Base-by-base conservation (phyloP, 2,797 vertebrate species). In the Sebastes iracundus region DNA sequence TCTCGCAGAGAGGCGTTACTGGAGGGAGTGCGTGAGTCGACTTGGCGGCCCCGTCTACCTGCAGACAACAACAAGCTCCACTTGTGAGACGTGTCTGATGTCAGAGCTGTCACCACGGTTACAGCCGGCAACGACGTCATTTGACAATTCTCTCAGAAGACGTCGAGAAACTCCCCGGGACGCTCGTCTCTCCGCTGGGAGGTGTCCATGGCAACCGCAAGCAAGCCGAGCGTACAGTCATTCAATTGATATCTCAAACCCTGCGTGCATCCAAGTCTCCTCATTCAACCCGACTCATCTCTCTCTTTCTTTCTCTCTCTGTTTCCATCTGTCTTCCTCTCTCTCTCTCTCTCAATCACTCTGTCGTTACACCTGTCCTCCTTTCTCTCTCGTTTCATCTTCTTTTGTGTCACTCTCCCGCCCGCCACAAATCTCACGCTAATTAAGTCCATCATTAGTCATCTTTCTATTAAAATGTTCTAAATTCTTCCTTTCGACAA, bases 201-300 rank as follows among this genome's bases (percentile, higher is more conserved):
- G 63, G 93, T 97, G 85, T 93, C 96, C 96, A 95, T 97, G 95
- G 95, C 95, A 96, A 97, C 96, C 83, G 0, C 89, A 88, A 90
- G 1, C 90, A 93, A 93, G 86, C 86, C 84, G 83, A 93, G 93
- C 89, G 83, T 93, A 95, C 93, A 94, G 95, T 96, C 93, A 96
- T 95, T 94, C 94, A 94, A 89, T 92, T 95, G 95, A 95, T 94
- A 93, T 92, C 87, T 95, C 90, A 89, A 87, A 92, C 92, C 61
- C 83, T 46, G 82, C 33, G 7, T 93, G 92, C 87, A 91, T 88
- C 75, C 77, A 18, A 59, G 2, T 30, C 72, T 16, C 64, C 35
- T 28, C 74, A 53, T 61, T 84, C 69, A 80, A 8, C 53, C 38
- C 14, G 2, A 25, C 89, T 76, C 79, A 58, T 87, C 82, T 38